A percentile compares a stretch with the other conserved stretches of the same genome.
Conservation (phyloP, 2,888 invertebrate species). For the Rotaria socialis region DNA sequence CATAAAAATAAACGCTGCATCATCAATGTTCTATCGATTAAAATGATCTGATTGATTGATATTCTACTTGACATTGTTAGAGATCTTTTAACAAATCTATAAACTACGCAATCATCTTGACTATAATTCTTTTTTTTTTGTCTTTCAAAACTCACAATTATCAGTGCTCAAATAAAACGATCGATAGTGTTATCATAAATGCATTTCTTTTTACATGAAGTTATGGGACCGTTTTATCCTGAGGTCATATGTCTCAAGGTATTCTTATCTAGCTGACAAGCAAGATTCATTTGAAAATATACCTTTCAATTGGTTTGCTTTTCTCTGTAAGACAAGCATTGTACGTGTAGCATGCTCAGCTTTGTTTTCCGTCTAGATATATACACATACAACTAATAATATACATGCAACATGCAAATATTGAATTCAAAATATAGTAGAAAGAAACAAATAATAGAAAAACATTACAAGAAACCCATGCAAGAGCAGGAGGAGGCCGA, state of each 20-base stretch:
- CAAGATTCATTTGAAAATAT: background rate
- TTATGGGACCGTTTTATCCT: background rate
- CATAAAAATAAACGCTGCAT: no score
- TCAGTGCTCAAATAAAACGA: background rate
- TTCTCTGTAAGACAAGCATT: conserved; percentile 29
- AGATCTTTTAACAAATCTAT: no score
- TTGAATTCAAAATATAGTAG: background rate
- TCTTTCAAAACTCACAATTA: background rate
- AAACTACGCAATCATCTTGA: no score
- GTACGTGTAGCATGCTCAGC: conserved; percentile 4
- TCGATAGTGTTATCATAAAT: background rate
- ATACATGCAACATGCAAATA: conserved; percentile 7
- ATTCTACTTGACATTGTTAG: no score
- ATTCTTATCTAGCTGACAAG: background rate
- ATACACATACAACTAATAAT: conserved; percentile 12
- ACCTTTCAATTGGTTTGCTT: conserved; percentile 26
- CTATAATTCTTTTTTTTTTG: no score
- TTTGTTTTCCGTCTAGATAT: conserved; percentile 18
- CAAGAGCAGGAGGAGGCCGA: background rate
- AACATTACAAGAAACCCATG: conserved; percentile 3
- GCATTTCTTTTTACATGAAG: background rate
- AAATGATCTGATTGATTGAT: no score
- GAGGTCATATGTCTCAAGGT: background rate
- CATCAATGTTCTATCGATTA: no score
- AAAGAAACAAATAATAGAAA: background rate